Base-by-base conservation (phyloP, 2,797 vertebrate genomes). In the Sciurus carolinensis region DNA sequence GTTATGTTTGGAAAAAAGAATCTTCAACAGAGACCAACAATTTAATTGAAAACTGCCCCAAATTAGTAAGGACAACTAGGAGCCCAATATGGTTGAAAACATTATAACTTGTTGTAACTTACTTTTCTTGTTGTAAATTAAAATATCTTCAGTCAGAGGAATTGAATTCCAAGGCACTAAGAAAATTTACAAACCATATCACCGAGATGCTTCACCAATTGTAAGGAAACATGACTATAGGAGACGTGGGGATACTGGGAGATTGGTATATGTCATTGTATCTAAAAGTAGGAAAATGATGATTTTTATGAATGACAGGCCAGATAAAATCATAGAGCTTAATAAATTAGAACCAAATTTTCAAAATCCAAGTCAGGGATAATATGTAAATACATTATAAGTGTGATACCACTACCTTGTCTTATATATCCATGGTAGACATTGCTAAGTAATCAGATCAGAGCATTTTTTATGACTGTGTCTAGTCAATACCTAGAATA, bases 281-380 rank as follows among this genome's bases (percentile, higher is more conserved):
- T 73, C 47, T 84, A 84, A 64, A 94, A 39, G 30, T 24, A 90
- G 12, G 52, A 75, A 86, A 57, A 92, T 47, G 10, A 80, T 94
- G 24, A 7, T 33, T 1, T 52, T 52, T 47, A 8, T 97, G 89
- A 94, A 79, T 83, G 57, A 17, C 20, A 95, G 84, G 10, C 26
- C 30, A 94, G 28, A 73, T 88, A 66, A 87, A n/a, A 52, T 90
- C 83, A 77, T 57, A 64, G 69, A 94, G 6, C 79, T n/a, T 67
- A 77, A 57, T 81, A 95, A 88, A 79, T 72, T 91, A 81, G 87
- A 50, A 50, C 12, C 64, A 69, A 22, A 92, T 88, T 95, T 93
- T 22, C 33, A 96, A 96, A 93, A 77, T 76, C 36, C 47, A 87
- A 66, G 9, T 10, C 50, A 72, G 6, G 22, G 26, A 52, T 87